Evolutionary conservation across 2,888 invertebrate genomes (phyloP).

Genomic region (Elysia crispata): DNA sequence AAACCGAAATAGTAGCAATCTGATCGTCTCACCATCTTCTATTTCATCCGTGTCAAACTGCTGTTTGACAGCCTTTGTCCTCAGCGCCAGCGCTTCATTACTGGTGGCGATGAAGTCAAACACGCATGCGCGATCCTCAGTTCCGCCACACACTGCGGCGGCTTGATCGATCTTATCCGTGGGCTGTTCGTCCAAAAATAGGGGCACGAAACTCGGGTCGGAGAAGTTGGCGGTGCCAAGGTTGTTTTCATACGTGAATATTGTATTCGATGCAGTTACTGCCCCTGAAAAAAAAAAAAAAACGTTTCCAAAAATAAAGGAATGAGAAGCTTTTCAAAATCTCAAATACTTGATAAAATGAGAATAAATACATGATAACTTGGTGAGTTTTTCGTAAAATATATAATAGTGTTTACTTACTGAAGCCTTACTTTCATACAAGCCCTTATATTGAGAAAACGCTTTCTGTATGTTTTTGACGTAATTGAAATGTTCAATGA

Average conservation of each 20-base stretch:
- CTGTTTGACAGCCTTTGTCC: no score
- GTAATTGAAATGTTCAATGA: no score
- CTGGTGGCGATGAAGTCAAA: conserved; percentile 54
- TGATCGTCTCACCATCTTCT: no score
- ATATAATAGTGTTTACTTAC: no score
- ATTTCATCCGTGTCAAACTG: no score
- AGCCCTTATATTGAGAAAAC: no score
- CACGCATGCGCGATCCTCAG: conserved; percentile 51
- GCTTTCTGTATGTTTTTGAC: no score
- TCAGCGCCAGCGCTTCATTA: conserved; percentile 37
- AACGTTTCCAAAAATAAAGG: no score
- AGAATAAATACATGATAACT: background rate
- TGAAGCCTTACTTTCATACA: no score
- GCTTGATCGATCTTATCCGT: conserved; percentile 28
- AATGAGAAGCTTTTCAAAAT: no score
- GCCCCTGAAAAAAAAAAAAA: conserved; percentile 39
- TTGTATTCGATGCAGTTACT: conserved; percentile 38
- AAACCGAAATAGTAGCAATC: no score
- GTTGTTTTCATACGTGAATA: conserved; percentile 49
- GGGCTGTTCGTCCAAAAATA: conserved; percentile 53
- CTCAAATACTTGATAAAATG: background rate
- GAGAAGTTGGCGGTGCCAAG: conserved; percentile 34
- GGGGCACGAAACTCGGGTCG: conserved; percentile 47
- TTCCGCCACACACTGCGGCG: conserved; percentile 48
- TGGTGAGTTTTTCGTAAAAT: background rate